Evolutionary conservation across 2,113 vertebrate genomes (phyloP).

Genomic region (Oenanthe melanoleuca): DNA sequence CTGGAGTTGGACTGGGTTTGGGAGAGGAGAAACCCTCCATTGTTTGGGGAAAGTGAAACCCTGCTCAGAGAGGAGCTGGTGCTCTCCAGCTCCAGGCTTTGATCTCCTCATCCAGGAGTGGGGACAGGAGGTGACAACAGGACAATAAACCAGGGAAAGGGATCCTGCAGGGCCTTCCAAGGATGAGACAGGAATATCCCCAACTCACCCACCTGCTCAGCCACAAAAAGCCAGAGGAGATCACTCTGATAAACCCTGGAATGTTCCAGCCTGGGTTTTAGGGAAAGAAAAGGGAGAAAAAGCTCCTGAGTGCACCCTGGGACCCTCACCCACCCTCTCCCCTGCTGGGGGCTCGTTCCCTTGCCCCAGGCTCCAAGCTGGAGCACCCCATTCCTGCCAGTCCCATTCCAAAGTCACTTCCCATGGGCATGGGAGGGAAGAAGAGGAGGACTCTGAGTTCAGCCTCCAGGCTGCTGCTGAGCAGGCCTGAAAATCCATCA

Average conservation of each 20-base stretch:
- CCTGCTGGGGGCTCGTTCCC: accelerated
- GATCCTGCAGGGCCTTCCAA: not conserved
- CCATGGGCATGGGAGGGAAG: not conserved
- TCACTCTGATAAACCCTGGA: not conserved
- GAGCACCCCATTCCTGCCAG: not conserved
- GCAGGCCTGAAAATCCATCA: not conserved
- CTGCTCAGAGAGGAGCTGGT: accelerated
- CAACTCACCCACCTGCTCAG: accelerated
- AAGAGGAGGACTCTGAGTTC: not conserved
- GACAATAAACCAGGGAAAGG: not conserved
- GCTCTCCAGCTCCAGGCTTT: not conserved
- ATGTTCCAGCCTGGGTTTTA: not conserved
- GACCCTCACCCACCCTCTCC: not conserved
- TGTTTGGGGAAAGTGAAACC: not conserved
- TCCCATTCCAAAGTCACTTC: accelerated
- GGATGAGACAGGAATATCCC: not conserved
- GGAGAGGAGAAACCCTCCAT: not conserved
- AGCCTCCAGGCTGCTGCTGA: not conserved
- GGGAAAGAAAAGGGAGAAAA: not conserved
- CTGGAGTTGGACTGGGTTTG: not conserved
- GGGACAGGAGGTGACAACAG: not conserved
- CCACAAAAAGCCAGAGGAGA: accelerated
- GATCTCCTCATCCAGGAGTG: not conserved
- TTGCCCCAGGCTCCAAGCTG: not conserved
- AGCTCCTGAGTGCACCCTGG: accelerated